Evolutionary conservation across 2,797 vertebrate species (phyloP).

Genomic region (Sebastes hubbsi): DNA sequence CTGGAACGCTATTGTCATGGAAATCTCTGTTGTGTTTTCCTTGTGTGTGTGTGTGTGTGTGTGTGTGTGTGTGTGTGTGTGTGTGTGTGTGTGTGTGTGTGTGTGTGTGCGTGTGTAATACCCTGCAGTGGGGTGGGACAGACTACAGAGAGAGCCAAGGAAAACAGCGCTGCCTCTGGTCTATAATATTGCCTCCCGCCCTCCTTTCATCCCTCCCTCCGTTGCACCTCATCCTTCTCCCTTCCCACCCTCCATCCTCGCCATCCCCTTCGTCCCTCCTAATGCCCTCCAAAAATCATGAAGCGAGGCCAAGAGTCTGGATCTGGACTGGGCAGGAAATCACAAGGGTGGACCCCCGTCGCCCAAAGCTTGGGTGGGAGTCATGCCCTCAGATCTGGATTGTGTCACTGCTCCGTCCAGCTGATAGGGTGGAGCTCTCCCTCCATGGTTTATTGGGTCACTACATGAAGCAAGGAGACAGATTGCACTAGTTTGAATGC

Average conservation of each 20-base stretch:
- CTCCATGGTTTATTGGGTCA: conserved; percentile 40
- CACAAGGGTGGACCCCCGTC: conserved; percentile 33
- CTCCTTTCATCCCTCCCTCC: conserved; percentile 27
- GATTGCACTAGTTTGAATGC: conserved; percentile 11
- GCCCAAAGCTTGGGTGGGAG: not conserved
- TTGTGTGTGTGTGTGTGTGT: not conserved
- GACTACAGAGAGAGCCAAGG: conserved; percentile 44
- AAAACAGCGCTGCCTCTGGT: conserved; percentile 22
- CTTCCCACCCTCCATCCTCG: not conserved
- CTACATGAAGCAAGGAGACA: conserved; percentile 16
- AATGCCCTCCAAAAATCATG: not conserved
- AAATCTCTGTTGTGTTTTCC: conserved; percentile 63
- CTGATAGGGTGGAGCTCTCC: conserved; percentile 50
- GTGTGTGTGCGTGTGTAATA: conserved; percentile 12
- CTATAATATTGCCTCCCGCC: conserved; percentile 13
- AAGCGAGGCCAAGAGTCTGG: conserved; percentile 5
- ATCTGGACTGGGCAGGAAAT: conserved; percentile 39
- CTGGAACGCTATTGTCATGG: conserved; percentile 70
- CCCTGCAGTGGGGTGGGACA: conserved; percentile 47
- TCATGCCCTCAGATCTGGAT: conserved; percentile 26
- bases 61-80: not conserved
- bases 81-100: conserved; percentile 3
- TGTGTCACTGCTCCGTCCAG: conserved; percentile 22
- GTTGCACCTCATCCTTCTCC: conserved; percentile 10
- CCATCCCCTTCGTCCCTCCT: conserved; percentile 5